Conservation (phyloP, 2,797 vertebrate species). For the Chaenodraco wilsoni region DNA sequence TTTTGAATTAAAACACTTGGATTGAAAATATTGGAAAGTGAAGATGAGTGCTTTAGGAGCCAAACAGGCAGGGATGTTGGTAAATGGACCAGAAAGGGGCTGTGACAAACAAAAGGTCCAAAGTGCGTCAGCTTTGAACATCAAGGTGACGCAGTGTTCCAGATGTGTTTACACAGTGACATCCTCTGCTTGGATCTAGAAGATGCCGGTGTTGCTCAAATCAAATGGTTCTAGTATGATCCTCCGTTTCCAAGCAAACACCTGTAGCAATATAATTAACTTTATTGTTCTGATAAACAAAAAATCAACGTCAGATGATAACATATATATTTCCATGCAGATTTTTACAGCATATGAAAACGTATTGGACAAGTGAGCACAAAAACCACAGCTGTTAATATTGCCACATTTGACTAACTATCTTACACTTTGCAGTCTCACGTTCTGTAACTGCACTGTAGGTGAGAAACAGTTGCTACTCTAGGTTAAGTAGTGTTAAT, state of each 20-base stretch:
- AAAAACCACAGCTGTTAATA: background rate
- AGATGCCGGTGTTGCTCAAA: slow-evolving; percentile 48
- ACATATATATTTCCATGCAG: background rate
- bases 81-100: slow-evolving; percentile 6
- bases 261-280: background rate
- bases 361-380: background rate
- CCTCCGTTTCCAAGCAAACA: slow-evolving; percentile 51
- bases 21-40: background rate
- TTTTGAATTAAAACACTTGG: background rate
- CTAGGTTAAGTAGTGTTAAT: slow-evolving; percentile 1
- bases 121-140: slow-evolving; percentile 69
- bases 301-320: background rate
- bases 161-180: slow-evolving; percentile 80
- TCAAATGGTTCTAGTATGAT: slow-evolving; percentile 46
- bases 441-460: background rate
- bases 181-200: slow-evolving; percentile 47
- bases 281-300: background rate
- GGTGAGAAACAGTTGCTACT: slow-evolving; percentile 5
- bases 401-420: background rate
- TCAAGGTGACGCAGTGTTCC: slow-evolving; percentile 63
- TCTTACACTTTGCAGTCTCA: background rate
- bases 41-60: background rate
- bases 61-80: background rate
- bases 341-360: background rate
- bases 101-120: slow-evolving; percentile 62